These are phyloP conservation scores for Bujurquina vittata DNA, from an alignment of 2,113 vertebrate species.

Conservation along the genomic window DNA sequence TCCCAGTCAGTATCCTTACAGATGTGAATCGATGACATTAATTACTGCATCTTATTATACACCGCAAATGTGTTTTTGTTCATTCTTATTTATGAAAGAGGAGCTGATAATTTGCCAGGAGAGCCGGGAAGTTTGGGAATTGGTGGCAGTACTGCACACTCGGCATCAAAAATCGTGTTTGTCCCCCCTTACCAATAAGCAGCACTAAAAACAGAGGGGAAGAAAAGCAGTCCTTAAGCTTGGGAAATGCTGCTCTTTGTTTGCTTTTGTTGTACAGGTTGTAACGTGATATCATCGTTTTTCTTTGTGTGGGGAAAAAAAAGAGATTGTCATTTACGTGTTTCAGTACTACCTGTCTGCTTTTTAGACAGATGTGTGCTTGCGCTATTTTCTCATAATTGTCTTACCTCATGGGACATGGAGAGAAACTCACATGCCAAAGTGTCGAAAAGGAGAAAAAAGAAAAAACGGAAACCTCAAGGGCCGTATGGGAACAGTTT, in stretches of 20 bases:
- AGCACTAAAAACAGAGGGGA: background rate
- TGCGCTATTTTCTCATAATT: conserved; percentile 10
- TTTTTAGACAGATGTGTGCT: conserved; percentile 17
- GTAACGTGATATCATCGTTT: background rate
- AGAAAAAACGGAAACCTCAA: background rate
- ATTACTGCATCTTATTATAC: conserved; percentile 95
- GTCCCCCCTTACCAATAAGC: conserved; percentile 35
- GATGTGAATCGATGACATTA: conserved; percentile 97
- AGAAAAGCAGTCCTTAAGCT: conserved; percentile 10
- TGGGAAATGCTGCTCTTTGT: conserved; percentile 20
- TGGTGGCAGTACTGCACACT: conserved; percentile 8
- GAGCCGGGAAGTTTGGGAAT: conserved; percentile 26
- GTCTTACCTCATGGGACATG: background rate
- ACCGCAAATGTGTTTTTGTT: conserved; percentile 86
- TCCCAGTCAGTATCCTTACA: conserved; percentile 89
- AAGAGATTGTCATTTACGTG: background rate
- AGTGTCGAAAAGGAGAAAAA: conserved; percentile 1
- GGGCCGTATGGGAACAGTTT: conserved; percentile 37
- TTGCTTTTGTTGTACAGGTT: conserved; percentile 24
- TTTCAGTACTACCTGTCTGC: background rate
- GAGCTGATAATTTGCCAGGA: conserved; percentile 78
- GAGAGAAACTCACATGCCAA: background rate
- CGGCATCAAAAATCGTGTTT: conserved; percentile 10
- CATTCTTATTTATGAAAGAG: conserved; percentile 92
- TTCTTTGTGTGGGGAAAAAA: too few relatives aligned